These are phyloP conservation scores for Empidonax alnorum DNA, from an alignment of 2,113 vertebrate species.

Conservation along the genomic window DNA sequence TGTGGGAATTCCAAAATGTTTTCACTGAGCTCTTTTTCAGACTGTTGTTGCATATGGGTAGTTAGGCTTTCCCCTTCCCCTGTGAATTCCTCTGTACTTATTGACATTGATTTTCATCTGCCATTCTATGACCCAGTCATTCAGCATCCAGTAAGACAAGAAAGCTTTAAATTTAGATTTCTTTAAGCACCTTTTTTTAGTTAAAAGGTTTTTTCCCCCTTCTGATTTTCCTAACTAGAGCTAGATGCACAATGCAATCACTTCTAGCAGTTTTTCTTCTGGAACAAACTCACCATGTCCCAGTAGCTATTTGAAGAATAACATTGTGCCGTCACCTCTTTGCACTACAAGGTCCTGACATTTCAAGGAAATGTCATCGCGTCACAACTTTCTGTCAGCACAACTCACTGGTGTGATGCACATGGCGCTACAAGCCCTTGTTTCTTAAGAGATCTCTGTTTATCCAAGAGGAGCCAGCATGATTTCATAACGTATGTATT, in stretches of 20 bases:
- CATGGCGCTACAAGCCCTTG: not conserved
- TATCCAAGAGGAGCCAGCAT: not conserved
- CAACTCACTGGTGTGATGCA: not conserved
- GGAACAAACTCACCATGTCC: not conserved
- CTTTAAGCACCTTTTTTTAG: not conserved
- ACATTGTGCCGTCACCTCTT: not conserved
- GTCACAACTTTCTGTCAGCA: not conserved
- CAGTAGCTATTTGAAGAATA: not conserved
- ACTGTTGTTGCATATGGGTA: not conserved
- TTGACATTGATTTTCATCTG: constrained; percentile 10
- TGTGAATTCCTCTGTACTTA: constrained; percentile 5
- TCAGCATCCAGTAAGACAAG: constrained; percentile 30
- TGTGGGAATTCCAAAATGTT: not conserved
- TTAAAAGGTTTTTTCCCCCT: rapidly evolving
- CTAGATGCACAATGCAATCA: not conserved
- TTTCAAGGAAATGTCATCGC: constrained; percentile 5
- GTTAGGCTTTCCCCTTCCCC: not conserved
- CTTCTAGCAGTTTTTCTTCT: not conserved
- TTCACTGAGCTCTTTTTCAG: not conserved
- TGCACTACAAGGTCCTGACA: not conserved
- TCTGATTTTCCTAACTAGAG: not conserved
- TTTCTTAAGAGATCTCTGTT: not conserved
- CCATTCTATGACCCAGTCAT: not conserved
- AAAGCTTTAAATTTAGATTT: not conserved
- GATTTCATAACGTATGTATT: not conserved